Evolutionary conservation across 2,888 invertebrate genomes (phyloP).

Genomic region (Ormyrus pomaceus): DNA sequence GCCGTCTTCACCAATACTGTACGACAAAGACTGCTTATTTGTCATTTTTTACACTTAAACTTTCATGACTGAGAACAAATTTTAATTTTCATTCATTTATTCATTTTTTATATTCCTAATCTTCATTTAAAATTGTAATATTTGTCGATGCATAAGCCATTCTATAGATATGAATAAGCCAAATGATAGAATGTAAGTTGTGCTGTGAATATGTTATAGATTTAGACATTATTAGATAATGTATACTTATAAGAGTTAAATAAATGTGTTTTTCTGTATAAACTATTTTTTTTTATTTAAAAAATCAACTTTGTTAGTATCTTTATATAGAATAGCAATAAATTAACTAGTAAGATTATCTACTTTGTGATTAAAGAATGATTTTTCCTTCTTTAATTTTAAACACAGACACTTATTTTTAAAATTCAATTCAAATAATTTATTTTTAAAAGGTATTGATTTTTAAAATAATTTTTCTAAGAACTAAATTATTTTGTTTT

Average conservation of each 20-base stretch:
- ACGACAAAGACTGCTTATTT: conserved; percentile 20
- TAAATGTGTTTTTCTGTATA: conserved; percentile 20
- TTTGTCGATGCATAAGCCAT: conserved; percentile 3
- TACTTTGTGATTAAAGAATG: too few species aligned
- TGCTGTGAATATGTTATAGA: conserved; percentile 15
- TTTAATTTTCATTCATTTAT: conserved; percentile 8
- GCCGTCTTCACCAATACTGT: background rate
- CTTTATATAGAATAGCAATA: too few species aligned
- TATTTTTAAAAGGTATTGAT: too few species aligned
- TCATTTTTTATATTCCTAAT: background rate
- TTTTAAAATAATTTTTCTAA: too few species aligned
- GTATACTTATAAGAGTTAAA: conserved; percentile 22
- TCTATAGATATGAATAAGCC: conserved; percentile 4
- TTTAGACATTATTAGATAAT: background rate
- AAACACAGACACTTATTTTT: too few species aligned
- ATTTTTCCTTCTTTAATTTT: too few species aligned
- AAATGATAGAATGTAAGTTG: conserved; percentile 16
- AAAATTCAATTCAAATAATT: too few species aligned
- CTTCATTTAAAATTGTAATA: conserved; percentile 14
- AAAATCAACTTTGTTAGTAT: too few species aligned
- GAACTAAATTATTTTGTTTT: too few species aligned
- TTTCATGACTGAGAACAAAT: background rate
- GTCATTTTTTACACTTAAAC: conserved; percentile 4
- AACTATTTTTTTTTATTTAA: background rate
- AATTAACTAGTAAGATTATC: too few species aligned